Conservation (phyloP, 2,797 vertebrate genomes). For the Phataginus tetradactyla region DNA sequence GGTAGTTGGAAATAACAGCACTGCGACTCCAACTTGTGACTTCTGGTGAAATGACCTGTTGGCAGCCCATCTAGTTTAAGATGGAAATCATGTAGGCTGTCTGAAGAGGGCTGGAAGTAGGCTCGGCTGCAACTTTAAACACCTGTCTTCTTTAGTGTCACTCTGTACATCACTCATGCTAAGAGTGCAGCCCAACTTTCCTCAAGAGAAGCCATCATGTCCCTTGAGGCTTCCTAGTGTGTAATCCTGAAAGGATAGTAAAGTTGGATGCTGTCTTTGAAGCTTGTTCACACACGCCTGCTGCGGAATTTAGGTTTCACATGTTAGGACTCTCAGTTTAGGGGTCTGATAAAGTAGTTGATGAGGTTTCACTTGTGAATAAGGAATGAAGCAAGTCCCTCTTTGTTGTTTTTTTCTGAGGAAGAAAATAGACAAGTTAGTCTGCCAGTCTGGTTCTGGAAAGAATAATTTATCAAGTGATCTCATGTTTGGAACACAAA, state of each 20-base stretch:
- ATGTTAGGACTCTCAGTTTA: not conserved
- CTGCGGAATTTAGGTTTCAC: not conserved
- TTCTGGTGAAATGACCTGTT: not conserved
- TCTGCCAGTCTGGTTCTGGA: not conserved
- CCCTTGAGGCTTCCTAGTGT: not conserved
- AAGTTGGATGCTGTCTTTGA: slow-evolving; percentile 31
- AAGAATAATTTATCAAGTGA: slow-evolving; percentile 59
- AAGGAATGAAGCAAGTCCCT: not conserved
- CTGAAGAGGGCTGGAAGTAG: not conserved
- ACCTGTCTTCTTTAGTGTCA: not conserved
- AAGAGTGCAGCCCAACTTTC: not conserved
- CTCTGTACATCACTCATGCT: not conserved
- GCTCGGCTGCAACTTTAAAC: not conserved
- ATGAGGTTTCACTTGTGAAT: not conserved
- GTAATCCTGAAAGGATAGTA: not conserved
- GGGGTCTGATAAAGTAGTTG: not conserved
- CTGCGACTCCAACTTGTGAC: not conserved
- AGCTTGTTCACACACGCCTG: slow-evolving; percentile 10
- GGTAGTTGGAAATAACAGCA: not conserved
- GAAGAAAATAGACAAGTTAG: not conserved
- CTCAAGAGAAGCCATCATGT: not conserved
- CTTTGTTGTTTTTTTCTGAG: slow-evolving; percentile 40
- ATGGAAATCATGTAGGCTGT: not conserved
- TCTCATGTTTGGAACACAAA: slow-evolving; percentile 44
- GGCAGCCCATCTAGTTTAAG: not conserved